phyloP scores from a whole-genome alignment of 2,113 vertebrate species.

The Syrrhaptes paradoxus region DNA sequence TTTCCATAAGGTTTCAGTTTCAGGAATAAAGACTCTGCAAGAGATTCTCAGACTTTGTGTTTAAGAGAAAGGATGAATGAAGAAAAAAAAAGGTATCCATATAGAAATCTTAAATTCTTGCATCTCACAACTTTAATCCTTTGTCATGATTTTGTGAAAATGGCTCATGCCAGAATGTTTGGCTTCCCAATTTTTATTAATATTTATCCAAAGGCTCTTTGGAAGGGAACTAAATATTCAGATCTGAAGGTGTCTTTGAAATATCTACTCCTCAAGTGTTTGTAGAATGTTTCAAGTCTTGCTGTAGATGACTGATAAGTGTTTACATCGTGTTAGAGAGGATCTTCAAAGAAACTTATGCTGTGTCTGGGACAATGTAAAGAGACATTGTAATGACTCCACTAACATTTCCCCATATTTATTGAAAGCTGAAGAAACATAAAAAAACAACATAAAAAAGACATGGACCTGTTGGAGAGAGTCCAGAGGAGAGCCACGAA shows the following conservation, averaged over 20 bases:
- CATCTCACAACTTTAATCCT: neutral
- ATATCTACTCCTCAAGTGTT: neutral
- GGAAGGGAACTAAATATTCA: neutral
- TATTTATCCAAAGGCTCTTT: neutral
- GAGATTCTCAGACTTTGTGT: neutral
- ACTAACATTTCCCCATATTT: neutral
- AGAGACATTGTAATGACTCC: neutral
- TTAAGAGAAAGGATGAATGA: neutral
- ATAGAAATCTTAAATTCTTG: neutral
- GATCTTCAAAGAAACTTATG: neutral
- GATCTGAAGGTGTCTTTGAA: neutral
- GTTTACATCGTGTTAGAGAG: neutral
- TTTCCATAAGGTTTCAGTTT: neutral
- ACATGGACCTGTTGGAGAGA: too few species aligned
- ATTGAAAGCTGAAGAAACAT: neutral
- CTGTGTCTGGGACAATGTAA: neutral
- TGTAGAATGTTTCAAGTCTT: neutral
- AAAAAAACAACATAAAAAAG: too few species aligned
- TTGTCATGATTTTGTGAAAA: neutral
- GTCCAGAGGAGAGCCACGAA: too few species aligned
- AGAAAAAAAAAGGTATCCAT: neutral
- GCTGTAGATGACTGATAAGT: neutral
- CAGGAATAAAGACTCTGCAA: neutral
- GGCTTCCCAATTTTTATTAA: neutral
- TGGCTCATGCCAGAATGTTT: neutral